Evolutionary conservation across 2,113 vertebrate species (phyloP), one percentile per base, ranked within the genome.

Genomic region (Chaetodon auriga): DNA sequence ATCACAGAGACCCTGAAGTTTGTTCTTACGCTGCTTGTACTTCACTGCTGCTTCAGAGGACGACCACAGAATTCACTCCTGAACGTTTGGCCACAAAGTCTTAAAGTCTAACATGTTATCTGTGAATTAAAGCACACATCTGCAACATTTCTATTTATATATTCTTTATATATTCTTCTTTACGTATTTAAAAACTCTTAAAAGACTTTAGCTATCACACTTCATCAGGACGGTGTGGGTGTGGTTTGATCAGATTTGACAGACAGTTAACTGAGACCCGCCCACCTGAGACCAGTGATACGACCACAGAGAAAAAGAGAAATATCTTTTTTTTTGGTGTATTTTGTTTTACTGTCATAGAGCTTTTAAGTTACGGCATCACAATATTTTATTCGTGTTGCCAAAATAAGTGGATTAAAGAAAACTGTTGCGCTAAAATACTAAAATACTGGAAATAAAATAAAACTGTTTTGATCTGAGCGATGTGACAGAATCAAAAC

Each of bases 11-110:
- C n/a, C 8, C 35, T 0, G 14, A 68, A 62, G 25, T 51, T 21
- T 49, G 46, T 11, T 64, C 48, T 90, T 36, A 14, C 38, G 48
- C 55, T 55, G 48, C 46, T 30, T 2, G 68, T 55, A 79, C 35
- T 53, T 68, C 19, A 46, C 43, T 2, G 58, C 68, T 19, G 38
- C 74, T 55, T 71, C 21, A 65, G 35, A 45, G 45, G 51, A 13
- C 10, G 11, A 7, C 11, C 54, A 60, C n/a, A 12, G 23, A 45
- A 2, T 43, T 68, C 12, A 51, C 16, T 16, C 1, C 1, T 25
- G 10, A 60, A 16, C 12, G 38, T 14, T 36, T 41, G 41, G 45
- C 13, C 14, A 25, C 15, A 14, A 35, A 48, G 57, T 4, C 11
- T 23, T 51, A 7, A 51, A 4, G 21, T 36, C 51, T 48, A 19